Conservation (phyloP, 2,888 invertebrate genomes). For the Podabrus alpinus region DNA sequence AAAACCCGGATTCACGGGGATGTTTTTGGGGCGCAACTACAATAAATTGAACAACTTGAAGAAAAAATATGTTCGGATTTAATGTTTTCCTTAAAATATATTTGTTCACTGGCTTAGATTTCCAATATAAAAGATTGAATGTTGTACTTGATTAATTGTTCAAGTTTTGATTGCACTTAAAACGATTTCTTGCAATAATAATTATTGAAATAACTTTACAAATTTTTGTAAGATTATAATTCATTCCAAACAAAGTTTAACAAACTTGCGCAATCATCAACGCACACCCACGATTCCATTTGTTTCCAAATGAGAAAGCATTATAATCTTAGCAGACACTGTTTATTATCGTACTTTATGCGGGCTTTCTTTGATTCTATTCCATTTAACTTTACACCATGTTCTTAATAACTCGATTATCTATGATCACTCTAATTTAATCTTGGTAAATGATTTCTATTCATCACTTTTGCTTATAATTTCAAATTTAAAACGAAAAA, state of each 20-base stretch:
- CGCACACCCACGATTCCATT: conserved; percentile 38
- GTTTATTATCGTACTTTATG: conserved; percentile 43
- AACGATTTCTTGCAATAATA: not conserved
- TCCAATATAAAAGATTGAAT: not conserved
- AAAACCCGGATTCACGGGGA: not conserved
- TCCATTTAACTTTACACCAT: conserved; percentile 46
- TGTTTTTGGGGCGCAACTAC: not conserved
- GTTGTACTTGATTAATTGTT: not conserved
- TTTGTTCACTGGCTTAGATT: not conserved
- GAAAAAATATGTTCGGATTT: not conserved
- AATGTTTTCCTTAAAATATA: not conserved
- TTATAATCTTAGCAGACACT: conserved; percentile 41
- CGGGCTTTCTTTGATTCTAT: conserved; percentile 44
- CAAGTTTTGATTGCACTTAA: not conserved
- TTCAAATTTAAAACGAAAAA: not conserved
- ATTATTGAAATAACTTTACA: conserved; percentile 22
- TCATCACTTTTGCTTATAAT: conserved; percentile 14
- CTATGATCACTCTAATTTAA: conserved; percentile 33
- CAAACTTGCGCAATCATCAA: conserved; percentile 41
- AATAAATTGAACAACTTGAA: not conserved
- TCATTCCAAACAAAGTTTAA: conserved; percentile 45
- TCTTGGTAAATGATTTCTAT: conserved; percentile 16
- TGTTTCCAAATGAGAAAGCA: conserved; percentile 42
- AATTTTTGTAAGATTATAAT: conserved; percentile 29
- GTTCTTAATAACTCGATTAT: conserved; percentile 46